Percentiles rank a stretch among this genome's conserved stretches.
Conservation (phyloP, 2,888 invertebrate species). For the Pseudococcus jackbeardsleyi region DNA sequence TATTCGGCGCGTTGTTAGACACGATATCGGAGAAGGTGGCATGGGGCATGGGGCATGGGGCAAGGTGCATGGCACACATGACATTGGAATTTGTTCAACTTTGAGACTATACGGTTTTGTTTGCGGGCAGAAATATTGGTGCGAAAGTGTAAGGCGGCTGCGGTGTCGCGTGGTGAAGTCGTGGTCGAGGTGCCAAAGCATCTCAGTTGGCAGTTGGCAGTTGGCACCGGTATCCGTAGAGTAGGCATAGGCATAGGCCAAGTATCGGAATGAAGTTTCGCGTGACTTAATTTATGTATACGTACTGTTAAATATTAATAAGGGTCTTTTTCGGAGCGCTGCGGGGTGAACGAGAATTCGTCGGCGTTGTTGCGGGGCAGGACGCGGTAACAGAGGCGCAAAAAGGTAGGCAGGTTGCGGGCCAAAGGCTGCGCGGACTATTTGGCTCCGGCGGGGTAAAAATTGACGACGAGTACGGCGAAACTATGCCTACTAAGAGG, state of each 20-base stretch:
- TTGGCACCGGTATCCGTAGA: neutral
- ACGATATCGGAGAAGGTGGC: neutral
- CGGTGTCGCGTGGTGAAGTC: neutral
- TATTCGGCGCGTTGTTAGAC: neutral
- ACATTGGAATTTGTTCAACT: neutral
- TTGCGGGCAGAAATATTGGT: neutral
- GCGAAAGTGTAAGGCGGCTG: neutral
- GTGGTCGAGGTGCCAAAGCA: neutral
- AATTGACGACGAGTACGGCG: neutral
- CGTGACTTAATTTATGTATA: slow-evolving; percentile 41
- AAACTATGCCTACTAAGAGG: neutral
- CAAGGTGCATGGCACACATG: neutral
- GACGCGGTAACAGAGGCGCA: neutral
- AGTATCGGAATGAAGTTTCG: slow-evolving; percentile 20
- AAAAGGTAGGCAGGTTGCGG: neutral
- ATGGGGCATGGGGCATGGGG: neutral
- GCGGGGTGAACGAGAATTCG: neutral
- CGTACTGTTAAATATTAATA: slow-evolving; percentile 35
- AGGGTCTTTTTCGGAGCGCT: neutral
- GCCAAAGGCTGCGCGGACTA: neutral
- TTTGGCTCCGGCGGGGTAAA: neutral
- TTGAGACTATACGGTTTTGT: neutral
- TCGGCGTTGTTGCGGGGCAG: neutral
- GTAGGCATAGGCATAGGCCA: neutral
- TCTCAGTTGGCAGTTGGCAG: neutral